These are phyloP conservation scores for Carollia perspicillata DNA, from an alignment of 2,113 vertebrate species.

Conservation along the genomic window DNA sequence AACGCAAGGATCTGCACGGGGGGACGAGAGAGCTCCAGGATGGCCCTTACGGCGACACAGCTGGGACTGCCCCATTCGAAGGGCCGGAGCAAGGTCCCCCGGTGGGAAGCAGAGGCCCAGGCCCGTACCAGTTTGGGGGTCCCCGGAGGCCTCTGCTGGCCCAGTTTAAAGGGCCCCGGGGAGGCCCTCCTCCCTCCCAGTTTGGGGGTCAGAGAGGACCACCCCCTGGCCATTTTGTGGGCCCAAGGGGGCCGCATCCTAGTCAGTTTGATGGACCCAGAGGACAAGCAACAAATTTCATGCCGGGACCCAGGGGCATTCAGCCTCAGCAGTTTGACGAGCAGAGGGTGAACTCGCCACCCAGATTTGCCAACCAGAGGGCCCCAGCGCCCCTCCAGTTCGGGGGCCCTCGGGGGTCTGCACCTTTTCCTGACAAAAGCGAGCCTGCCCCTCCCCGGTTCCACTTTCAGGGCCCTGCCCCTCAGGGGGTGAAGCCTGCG, in stretches of 20 bases:
- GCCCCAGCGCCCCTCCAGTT: conserved; percentile 64
- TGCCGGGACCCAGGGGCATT: conserved; percentile 86
- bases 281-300: conserved; percentile 77
- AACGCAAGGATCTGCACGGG: conserved; percentile 81
- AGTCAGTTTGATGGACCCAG: conserved; percentile 79
- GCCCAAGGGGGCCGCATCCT: conserved; percentile 83
- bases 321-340: conserved; percentile 79
- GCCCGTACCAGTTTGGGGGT: conserved; percentile 78
- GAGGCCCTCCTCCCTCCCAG: conserved; percentile 82
- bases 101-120: conserved; percentile 80
- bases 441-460: conserved; percentile 82
- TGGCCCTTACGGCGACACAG: conserved; percentile 84
- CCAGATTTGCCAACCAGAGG: conserved; percentile 78
- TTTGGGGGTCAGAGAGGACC: conserved; percentile 87
- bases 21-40: conserved; percentile 84
- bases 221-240: conserved; percentile 86
- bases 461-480: conserved; percentile 81
- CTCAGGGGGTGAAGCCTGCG: conserved; percentile 78
- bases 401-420: conserved; percentile 55
- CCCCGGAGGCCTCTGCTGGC: conserved; percentile 80
- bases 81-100: conserved; percentile 82
- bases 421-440: conserved; percentile 77
- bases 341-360: conserved; percentile 78
- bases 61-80: conserved; percentile 78
- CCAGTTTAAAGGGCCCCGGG: conserved; percentile 81